Conservation (phyloP, 2,797 vertebrate genomes). For the Molossus molossus region DNA sequence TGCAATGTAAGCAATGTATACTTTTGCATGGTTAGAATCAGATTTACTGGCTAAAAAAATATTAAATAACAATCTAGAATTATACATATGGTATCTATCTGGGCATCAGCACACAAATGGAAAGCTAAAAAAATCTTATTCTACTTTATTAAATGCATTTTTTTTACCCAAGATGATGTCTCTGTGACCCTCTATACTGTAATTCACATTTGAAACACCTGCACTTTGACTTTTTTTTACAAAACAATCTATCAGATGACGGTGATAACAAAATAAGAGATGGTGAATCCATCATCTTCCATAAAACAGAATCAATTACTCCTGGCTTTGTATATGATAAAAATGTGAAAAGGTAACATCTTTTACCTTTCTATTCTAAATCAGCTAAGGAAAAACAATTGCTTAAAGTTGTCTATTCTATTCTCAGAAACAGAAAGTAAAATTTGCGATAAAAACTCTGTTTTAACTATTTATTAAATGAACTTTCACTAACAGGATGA, state of each 20-base stretch:
- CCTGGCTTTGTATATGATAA: constrained; percentile 35
- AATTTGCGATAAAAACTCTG: not conserved
- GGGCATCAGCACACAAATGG: constrained; percentile 43
- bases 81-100: constrained; percentile 64
- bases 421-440: constrained; percentile 48
- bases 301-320: constrained; percentile 75
- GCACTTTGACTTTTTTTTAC: constrained; percentile 37
- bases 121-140: not conserved
- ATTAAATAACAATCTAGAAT: constrained; percentile 61
- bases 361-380: constrained; percentile 54
- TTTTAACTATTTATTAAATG: not conserved
- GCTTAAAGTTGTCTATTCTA: not conserved
- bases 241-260: constrained; percentile 66
- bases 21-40: constrained; percentile 48
- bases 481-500: not conserved
- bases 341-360: constrained; percentile 60
- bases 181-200: not conserved
- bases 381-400: constrained; percentile 58
- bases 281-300: constrained; percentile 63
- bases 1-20: not conserved
- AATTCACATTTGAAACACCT: constrained; percentile 79
- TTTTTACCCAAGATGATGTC: constrained; percentile 49
- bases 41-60: constrained; percentile 21
- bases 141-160: constrained; percentile 77
- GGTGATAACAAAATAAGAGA: constrained; percentile 70